A percentile compares a stretch with the other conserved stretches of the same genome.
Conservation (phyloP, 2,113 vertebrate species). For the Aplodontia rufa region DNA sequence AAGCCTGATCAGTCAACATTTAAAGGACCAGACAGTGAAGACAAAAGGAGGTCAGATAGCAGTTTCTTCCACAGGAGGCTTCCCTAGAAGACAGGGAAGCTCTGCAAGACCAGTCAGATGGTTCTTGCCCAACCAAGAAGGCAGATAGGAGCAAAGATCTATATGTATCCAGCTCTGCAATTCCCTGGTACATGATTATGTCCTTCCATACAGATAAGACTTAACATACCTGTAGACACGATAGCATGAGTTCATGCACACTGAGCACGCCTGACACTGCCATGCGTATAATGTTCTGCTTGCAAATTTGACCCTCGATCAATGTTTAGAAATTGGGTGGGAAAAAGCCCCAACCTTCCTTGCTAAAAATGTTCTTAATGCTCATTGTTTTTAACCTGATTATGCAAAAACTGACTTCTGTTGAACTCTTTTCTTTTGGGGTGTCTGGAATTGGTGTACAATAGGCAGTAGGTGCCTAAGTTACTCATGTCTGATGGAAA, state of each 20-base stretch:
- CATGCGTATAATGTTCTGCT: neutral
- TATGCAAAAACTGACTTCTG: neutral
- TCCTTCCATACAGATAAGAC: neutral
- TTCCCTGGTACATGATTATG: neutral
- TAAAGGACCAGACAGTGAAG: neutral
- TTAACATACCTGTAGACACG: neutral
- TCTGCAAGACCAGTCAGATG: rapidly evolving
- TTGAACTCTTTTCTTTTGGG: neutral
- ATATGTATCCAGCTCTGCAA: neutral
- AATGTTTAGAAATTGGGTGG: neutral
- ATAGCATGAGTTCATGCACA: neutral
- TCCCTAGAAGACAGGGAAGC: neutral
- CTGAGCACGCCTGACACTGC: neutral
- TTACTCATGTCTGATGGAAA: neutral
- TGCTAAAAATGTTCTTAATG: neutral
- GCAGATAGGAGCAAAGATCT: neutral
- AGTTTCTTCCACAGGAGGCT: rapidly evolving
- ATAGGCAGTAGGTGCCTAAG: neutral
- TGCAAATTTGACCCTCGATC: neutral
- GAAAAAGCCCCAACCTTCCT: neutral
- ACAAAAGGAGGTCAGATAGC: neutral
- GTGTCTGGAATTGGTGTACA: neutral
- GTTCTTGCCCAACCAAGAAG: neutral
- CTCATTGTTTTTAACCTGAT: neutral
- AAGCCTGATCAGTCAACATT: neutral